A percentile compares a stretch with the other conserved stretches of the same genome.
Evolutionary conservation across 1,140 invertebrate species (phyloP).

Genomic region (Acyrthosiphon pisum): DNA sequence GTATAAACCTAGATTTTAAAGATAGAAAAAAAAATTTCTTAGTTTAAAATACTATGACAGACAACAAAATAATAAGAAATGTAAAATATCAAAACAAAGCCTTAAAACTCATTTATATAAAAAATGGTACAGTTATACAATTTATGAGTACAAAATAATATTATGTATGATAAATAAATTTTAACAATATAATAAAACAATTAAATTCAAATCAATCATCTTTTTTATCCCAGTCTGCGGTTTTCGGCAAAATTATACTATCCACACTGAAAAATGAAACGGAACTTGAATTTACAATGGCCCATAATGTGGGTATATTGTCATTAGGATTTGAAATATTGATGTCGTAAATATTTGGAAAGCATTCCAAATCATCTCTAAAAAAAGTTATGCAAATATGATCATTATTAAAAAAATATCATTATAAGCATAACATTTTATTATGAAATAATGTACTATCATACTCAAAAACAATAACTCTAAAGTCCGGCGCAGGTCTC

Average conservation of each 20-base stretch:
- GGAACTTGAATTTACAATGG: conserved; percentile 37
- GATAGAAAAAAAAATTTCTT: too few species aligned
- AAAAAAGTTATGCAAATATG: not conserved
- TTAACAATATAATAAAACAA: not conserved
- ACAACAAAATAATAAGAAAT: not conserved
- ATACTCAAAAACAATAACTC: conserved; percentile 49
- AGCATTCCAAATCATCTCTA: not conserved
- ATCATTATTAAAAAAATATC: not conserved
- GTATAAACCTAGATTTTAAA: too few species aligned
- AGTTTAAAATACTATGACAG: too few species aligned
- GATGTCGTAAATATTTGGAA: conserved; percentile 40
- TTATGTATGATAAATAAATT: not conserved
- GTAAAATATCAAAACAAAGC: not conserved
- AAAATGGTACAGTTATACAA: not conserved
- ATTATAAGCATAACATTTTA: not conserved
- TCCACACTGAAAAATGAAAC: conserved; percentile 46
- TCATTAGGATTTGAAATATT: not conserved
- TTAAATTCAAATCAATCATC: not conserved
- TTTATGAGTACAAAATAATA: not conserved
- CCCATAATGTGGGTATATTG: conserved; percentile 39
- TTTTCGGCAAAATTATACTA: conserved; percentile 31
- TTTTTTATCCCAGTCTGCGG: conserved; percentile 35
- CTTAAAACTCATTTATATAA: not conserved
- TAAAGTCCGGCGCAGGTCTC: conserved; percentile 17
- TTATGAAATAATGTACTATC: not conserved